Conservation (phyloP, 2,113 vertebrate species). For the Thalassoma bifasciatum region DNA sequence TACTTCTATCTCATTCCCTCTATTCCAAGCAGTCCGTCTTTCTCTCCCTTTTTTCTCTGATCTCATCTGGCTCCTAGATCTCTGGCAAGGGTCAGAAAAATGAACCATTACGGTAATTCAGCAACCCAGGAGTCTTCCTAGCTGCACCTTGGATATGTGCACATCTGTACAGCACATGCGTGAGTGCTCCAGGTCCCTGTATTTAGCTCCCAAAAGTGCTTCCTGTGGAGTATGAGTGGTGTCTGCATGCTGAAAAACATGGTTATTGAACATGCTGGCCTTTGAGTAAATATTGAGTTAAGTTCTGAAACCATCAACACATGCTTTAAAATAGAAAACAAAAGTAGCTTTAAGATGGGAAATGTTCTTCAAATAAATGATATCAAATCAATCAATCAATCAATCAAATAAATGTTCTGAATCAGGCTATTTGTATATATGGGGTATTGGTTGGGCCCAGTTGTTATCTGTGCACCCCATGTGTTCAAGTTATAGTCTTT, state of each 20-base stretch:
- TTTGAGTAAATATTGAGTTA: background rate
- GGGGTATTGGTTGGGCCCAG: too few relatives aligned
- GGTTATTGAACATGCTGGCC: background rate
- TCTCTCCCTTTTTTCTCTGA: background rate
- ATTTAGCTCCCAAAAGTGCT: background rate
- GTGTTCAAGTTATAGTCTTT: too few relatives aligned
- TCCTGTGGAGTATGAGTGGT: background rate
- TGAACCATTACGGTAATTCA: slow-evolving; percentile 24
- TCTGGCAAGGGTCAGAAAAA: slow-evolving; percentile 36
- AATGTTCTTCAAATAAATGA: too few relatives aligned
- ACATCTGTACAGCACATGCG: slow-evolving; percentile 18
- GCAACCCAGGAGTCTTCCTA: slow-evolving; percentile 18
- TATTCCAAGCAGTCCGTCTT: slow-evolving; percentile 12
- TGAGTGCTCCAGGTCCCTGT: slow-evolving; percentile 6
- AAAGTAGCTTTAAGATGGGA: too few relatives aligned
- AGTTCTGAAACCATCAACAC: background rate
- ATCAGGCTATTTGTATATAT: too few relatives aligned
- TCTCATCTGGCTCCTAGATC: slow-evolving; percentile 23
- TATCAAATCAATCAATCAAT: too few relatives aligned
- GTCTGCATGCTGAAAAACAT: background rate
- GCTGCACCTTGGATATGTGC: slow-evolving; percentile 10
- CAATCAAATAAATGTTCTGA: too few relatives aligned
- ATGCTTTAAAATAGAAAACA: background rate
- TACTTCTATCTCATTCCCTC: slow-evolving; percentile 15
- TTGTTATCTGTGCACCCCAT: too few relatives aligned